Percentiles rank a stretch among this genome's conserved stretches.
phyloP scores from a whole-genome alignment of 2,113 vertebrate genomes.

The Melospiza melodia region DNA sequence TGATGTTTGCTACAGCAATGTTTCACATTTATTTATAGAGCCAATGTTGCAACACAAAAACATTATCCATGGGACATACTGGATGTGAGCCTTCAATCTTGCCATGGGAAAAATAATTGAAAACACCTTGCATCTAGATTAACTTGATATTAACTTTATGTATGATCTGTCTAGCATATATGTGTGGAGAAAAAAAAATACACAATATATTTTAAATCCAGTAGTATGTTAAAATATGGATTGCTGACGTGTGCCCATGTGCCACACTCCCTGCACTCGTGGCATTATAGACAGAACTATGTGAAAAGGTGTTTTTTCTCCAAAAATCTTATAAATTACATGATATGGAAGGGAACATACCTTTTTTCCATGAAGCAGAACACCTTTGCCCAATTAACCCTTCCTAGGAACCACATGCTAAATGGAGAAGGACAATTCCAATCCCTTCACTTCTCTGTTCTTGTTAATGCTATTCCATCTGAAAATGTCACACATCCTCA shows the following conservation, averaged over 20 bases:
- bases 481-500: not conserved
- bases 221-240: not conserved
- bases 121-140: not conserved
- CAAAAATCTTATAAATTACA: not conserved
- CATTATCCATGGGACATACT: not conserved
- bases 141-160: not conserved
- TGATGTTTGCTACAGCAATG: constrained; percentile 35
- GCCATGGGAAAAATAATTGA: not conserved
- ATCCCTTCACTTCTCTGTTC: not conserved
- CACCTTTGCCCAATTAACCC: not conserved
- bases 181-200: not conserved
- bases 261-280: accelerated
- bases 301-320: not conserved
- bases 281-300: accelerated
- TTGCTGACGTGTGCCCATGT: not conserved
- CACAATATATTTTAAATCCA: not conserved
- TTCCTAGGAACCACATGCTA: not conserved
- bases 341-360: not conserved
- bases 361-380: not conserved
- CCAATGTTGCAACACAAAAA: constrained; percentile 29
- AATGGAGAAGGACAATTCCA: not conserved
- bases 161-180: not conserved
- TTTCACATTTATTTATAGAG: constrained; percentile 50
- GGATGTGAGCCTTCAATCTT: not conserved
- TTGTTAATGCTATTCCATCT: not conserved